Evolutionary conservation across 2,113 vertebrate species (phyloP).

Genomic region (Amphilophus citrinellus): DNA sequence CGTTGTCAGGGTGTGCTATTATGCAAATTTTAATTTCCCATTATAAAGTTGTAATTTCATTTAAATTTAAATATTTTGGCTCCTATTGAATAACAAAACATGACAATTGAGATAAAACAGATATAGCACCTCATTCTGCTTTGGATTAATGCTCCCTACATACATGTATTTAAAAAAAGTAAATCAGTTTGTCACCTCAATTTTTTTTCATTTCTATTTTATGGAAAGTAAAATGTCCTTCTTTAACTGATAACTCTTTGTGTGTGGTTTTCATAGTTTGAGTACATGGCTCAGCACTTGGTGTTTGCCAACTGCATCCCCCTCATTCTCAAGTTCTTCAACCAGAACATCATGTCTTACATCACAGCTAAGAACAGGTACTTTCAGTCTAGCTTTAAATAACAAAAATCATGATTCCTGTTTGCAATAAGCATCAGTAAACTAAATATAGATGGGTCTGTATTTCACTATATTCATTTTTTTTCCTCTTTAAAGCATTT

Average conservation of each 20-base stretch:
- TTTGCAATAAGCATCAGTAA: not conserved
- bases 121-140: too few species aligned
- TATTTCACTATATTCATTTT: not conserved
- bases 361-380: slow-evolving; percentile 99
- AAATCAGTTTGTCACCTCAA: too few species aligned
- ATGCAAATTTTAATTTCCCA: not conserved
- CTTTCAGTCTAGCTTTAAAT: not conserved
- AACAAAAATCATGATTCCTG: not conserved
- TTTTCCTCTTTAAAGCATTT: slow-evolving; percentile 84
- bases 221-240: not conserved
- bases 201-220: too few species aligned
- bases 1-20: not conserved
- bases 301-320: slow-evolving; percentile 99
- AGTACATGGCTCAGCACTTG: slow-evolving; percentile 98
- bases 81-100: not conserved
- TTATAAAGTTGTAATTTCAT: too few species aligned
- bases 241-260: not conserved
- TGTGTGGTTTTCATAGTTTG: slow-evolving; percentile 84
- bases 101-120: not conserved
- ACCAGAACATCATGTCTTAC: slow-evolving; percentile 99
- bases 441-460: not conserved
- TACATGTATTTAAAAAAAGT: not conserved
- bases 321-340: slow-evolving; percentile 99
- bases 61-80: not conserved
- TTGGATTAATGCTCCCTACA: not conserved